Evolutionary conservation across 1,140 invertebrate genomes (phyloP).

Genomic region (Asbolus verrucosus): DNA sequence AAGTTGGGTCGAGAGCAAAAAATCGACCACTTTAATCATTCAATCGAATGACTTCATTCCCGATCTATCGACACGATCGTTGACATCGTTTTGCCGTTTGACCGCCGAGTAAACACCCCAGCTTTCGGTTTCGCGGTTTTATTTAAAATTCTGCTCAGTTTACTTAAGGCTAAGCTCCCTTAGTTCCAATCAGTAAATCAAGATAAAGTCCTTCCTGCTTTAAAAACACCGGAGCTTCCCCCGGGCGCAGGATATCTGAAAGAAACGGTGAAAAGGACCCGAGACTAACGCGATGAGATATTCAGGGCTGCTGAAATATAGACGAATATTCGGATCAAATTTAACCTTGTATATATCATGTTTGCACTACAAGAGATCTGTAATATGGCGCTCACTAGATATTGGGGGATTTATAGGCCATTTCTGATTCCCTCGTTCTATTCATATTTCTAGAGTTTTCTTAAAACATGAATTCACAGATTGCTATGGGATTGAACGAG

Average conservation of each 20-base stretch:
- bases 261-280: constrained; percentile 40
- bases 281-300: constrained; percentile 47
- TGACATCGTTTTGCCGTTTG: constrained; percentile 1
- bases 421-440: constrained; percentile 47
- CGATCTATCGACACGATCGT: constrained; percentile 33
- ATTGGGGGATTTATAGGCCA: constrained; percentile 50
- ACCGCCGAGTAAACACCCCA: neutral
- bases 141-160: constrained; percentile 53
- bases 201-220: constrained; percentile 59
- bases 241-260: constrained; percentile 43
- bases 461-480: constrained; percentile 37
- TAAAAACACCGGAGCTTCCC: constrained; percentile 51
- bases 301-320: constrained; percentile 49
- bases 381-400: constrained; percentile 48
- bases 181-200: constrained; percentile 62
- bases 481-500: constrained; percentile 18
- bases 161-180: constrained; percentile 52
- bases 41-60: constrained; percentile 35
- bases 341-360: constrained; percentile 51
- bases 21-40: constrained; percentile 27
- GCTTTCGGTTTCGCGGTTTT: constrained; percentile 10
- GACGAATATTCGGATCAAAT: constrained; percentile 53
- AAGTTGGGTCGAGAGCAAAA: constrained; percentile 15
- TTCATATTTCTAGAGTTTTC: constrained; percentile 50
- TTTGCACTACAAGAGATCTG: constrained; percentile 50